Base-by-base conservation (phyloP, 2,113 vertebrate species). In the Peromyscus californicus region DNA sequence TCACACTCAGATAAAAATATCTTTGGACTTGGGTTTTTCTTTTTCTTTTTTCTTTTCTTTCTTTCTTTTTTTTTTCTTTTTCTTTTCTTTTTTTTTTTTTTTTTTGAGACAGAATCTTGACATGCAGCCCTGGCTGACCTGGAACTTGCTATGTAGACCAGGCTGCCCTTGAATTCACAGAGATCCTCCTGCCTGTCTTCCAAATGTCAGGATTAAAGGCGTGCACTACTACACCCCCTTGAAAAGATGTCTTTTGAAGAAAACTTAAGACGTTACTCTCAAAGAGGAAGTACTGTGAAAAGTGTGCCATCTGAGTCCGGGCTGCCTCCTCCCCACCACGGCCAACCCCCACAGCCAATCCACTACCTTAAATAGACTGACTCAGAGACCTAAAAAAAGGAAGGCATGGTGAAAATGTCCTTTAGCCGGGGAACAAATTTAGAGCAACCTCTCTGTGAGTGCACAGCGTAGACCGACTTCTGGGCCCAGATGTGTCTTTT, bases 341-440 rank as follows among this genome's bases (percentile, higher is more conserved):
- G 22, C 6, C n/a, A 91, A 39, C 13, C 7, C 31, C n/a, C 19
- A 65, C 61, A 26, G 90, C 92, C 94, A 65, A 63, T 59, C 79
- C 16, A 88, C 36, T 45, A 42, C 48, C 85, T 63, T 83, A 69
- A 95, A 92, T 75, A 90, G 85, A 95, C 75, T 78, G 70, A 95
- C 75, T 86, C 51, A 74, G 95, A 69, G 72, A 48, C 29, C 75
- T 48, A 21, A 91, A 87, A 91, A 80, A 54, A 67, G 82, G 59
- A 48, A 94, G 61, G 72, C 51, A 10, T 5, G 26, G 51, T 74
- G n/a, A 90, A 96, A 85, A 74, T 69, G 70, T 96, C 90, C 85
- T 97, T 95, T 92, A 61, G 94, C 31, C 94, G 90, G 67, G 39
- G 94, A 89, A 65, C 79, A 95, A 69, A 82, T 82, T 80, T 80